Conservation (phyloP, 2,888 invertebrate species). For the Kuschelorhynchus macadamiae region DNA sequence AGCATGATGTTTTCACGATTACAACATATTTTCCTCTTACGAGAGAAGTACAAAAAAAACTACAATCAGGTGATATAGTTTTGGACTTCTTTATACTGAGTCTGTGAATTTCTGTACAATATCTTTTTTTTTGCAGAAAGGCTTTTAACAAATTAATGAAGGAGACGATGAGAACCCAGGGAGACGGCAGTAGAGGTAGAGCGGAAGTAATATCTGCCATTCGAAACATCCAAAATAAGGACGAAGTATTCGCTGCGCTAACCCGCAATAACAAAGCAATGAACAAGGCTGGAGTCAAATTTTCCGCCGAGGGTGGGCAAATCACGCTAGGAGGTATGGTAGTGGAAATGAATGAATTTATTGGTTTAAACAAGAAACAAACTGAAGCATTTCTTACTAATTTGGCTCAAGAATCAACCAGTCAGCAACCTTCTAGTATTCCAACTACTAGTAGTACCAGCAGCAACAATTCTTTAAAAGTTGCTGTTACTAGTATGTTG, state of each 20-base stretch:
- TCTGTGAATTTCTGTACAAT: no score
- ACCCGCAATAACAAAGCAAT: conserved; percentile 72
- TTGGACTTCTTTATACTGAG: no score
- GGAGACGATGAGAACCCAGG: conserved; percentile 70
- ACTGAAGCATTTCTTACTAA: conserved; percentile 54
- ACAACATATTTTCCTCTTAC: no score
- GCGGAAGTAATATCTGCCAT: conserved; percentile 73
- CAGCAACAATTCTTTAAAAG: conserved; percentile 20
- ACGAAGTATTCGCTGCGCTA: conserved; percentile 73
- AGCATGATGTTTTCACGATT: no score
- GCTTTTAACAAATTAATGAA: conserved; percentile 74
- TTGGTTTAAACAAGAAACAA: conserved; percentile 54
- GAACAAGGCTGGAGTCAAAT: conserved; percentile 69
- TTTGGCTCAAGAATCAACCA: conserved; percentile 35
- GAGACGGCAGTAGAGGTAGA: conserved; percentile 68
- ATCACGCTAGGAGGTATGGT: conserved; percentile 60
- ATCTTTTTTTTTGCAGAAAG: conserved; percentile 67
- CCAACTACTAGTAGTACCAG: not conserved
- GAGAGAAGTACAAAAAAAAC: no score
- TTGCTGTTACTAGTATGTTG: conserved; percentile 21
- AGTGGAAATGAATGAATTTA: conserved; percentile 60
- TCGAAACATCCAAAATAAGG: conserved; percentile 71
- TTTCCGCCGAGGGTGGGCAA: conserved; percentile 58
- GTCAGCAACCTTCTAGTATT: conserved; percentile 19
- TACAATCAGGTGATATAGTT: no score